These are phyloP conservation scores for Brachypteracias leptosomus DNA, from an alignment of 2,113 vertebrate genomes.

Conservation along the genomic window DNA sequence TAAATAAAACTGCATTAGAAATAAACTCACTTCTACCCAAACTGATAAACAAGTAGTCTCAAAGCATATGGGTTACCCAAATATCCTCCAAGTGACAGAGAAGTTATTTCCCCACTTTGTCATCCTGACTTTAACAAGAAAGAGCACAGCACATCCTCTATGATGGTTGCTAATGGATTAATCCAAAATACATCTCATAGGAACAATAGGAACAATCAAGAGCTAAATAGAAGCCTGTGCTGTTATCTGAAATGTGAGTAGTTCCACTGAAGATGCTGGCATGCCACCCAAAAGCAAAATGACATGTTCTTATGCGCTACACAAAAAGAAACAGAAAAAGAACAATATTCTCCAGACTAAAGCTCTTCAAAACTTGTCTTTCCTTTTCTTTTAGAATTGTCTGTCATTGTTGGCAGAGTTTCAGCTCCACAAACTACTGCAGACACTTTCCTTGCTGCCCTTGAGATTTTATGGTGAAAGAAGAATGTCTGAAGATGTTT, in stretches of 20 bases:
- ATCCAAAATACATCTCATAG: background rate
- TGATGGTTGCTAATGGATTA: background rate
- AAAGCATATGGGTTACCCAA: accelerated
- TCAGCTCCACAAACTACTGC: background rate
- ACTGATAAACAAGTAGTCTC: background rate
- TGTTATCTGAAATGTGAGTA: background rate
- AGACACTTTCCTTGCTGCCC: background rate
- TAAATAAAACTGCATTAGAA: background rate
- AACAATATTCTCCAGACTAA: background rate
- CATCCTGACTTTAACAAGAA: background rate
- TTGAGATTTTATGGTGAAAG: background rate
- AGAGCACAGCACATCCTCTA: background rate
- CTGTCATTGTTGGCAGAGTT: background rate
- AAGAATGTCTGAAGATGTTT: background rate
- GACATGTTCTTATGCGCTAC: accelerated
- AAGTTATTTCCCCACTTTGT: background rate
- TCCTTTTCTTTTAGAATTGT: background rate
- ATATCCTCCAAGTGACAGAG: accelerated
- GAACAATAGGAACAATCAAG: background rate
- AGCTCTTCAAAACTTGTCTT: background rate
- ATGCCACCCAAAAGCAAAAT: background rate
- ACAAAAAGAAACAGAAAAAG: background rate
- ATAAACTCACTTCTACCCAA: background rate
- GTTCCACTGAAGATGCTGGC: background rate
- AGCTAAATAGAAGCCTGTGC: background rate